Conservation (phyloP, 2,797 vertebrate genomes). For the Fistularia commersonii region DNA sequence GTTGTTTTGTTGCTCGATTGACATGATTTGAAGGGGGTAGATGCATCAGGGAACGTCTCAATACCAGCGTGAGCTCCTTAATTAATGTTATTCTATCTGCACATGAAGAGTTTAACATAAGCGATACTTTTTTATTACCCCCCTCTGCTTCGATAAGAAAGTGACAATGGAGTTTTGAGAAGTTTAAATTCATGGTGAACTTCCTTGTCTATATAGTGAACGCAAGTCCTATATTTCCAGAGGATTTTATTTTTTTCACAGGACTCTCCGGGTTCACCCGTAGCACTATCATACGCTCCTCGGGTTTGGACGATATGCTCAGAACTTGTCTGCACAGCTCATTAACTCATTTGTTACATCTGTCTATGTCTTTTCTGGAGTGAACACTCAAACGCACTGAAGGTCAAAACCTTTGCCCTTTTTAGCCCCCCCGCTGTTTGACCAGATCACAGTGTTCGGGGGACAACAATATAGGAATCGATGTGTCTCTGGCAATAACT, state of each 20-base stretch:
- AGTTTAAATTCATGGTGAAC: too few species aligned
- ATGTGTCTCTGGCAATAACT: constrained; percentile 26
- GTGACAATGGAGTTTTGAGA: too few species aligned
- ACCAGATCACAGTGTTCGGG: constrained; percentile 19
- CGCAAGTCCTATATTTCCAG: too few species aligned
- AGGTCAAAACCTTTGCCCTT: constrained; percentile 39
- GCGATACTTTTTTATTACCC: too few species aligned
- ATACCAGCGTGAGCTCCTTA: too few species aligned
- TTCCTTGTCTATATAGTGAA: too few species aligned
- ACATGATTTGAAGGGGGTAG: too few species aligned
- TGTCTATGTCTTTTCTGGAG: constrained; percentile 41
- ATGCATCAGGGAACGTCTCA: too few species aligned
- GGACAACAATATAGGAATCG: constrained; percentile 19
- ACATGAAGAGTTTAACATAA: too few species aligned
- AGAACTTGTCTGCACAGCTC: constrained; percentile 17
- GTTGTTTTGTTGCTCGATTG: too few species aligned
- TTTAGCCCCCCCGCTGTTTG: constrained; percentile 23
- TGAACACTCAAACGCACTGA: constrained; percentile 35
- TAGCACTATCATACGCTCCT: constrained; percentile 12
- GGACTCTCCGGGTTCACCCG: constrained; percentile 5
- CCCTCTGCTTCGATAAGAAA: too few species aligned
- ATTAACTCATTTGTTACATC: constrained; percentile 35
- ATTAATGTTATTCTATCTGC: too few species aligned
- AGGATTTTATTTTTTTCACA: constrained; percentile 1
- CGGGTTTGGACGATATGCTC: constrained; percentile 3